Evolutionary conservation across 2,797 vertebrate species (phyloP).

Genomic region (Lepus townsendii): DNA sequence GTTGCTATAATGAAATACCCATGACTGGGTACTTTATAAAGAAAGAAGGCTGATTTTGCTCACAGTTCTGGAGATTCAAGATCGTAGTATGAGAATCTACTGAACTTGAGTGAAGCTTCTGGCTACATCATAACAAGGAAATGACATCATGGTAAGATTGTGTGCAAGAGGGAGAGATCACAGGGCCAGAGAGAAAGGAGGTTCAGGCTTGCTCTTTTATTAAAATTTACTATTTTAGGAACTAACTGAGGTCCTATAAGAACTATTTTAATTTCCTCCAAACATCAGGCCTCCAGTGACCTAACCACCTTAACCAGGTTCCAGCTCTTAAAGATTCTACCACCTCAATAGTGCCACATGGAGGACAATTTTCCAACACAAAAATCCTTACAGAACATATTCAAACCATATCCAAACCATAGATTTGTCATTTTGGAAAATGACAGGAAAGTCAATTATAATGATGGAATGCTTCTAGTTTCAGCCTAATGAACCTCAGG

Average conservation of each 20-base stretch:
- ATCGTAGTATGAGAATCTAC: no score
- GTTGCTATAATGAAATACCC: not conserved
- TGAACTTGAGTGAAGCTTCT: not conserved
- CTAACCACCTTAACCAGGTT: not conserved
- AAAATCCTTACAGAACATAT: not conserved
- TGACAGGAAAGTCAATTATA: not conserved
- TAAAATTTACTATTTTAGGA: not conserved
- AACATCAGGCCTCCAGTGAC: not conserved
- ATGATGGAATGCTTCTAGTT: not conserved
- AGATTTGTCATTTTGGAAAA: not conserved
- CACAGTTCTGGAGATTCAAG: not conserved
- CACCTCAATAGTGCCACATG: not conserved
- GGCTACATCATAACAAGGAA: not conserved
- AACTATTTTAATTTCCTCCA: not conserved
- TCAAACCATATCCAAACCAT: not conserved
- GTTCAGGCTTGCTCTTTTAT: not conserved
- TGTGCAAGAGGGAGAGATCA: not conserved
- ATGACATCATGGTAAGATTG: not conserved
- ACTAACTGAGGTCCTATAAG: not conserved
- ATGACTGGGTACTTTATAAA: not conserved
- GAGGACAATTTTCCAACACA: not conserved
- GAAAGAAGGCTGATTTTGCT: not conserved
- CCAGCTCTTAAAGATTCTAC: not conserved
- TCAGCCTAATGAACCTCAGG: not conserved
- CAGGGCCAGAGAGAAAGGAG: not conserved